Evolutionary conservation across 2,888 invertebrate genomes (phyloP).

Genomic region (Colletes collaris): DNA sequence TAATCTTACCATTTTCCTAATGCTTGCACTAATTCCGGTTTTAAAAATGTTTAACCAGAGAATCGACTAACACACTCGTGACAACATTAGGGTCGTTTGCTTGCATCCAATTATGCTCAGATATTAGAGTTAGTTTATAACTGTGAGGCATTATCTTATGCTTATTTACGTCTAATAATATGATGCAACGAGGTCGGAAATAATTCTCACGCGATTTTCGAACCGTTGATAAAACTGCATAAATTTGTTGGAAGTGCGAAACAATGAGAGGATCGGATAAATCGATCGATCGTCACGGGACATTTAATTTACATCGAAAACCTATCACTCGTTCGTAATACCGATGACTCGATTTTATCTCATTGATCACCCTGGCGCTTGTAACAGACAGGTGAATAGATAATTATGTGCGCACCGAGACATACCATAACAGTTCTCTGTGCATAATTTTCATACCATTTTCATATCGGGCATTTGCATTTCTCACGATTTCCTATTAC

Average conservation of each 20-base stretch:
- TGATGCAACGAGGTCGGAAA: too few species aligned
- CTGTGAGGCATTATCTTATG: too few species aligned
- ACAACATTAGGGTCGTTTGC: constrained; percentile 27
- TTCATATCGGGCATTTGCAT: not conserved
- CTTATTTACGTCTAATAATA: too few species aligned
- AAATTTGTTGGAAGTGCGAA: not conserved
- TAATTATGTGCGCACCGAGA: not conserved
- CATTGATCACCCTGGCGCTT: not conserved
- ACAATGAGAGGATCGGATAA: not conserved
- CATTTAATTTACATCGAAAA: not conserved
- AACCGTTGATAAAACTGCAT: not conserved
- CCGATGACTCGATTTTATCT: not conserved
- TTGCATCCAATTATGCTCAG: constrained; percentile 22
- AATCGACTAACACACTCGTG: constrained; percentile 10
- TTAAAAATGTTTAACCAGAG: constrained; percentile 26
- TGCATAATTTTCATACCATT: not conserved
- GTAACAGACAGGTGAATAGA: constrained; percentile 7
- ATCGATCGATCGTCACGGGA: not conserved
- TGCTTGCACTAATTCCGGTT: not conserved
- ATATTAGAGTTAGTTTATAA: constrained; percentile 28
- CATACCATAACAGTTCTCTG: not conserved
- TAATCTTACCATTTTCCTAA: not conserved
- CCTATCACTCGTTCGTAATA: constrained; percentile 1
- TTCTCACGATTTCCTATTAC: not conserved
- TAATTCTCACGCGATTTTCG: too few species aligned